These are phyloP conservation scores for Telmatochromis sp. DNA, from an alignment of 2,113 vertebrate species.

Conservation along the genomic window DNA sequence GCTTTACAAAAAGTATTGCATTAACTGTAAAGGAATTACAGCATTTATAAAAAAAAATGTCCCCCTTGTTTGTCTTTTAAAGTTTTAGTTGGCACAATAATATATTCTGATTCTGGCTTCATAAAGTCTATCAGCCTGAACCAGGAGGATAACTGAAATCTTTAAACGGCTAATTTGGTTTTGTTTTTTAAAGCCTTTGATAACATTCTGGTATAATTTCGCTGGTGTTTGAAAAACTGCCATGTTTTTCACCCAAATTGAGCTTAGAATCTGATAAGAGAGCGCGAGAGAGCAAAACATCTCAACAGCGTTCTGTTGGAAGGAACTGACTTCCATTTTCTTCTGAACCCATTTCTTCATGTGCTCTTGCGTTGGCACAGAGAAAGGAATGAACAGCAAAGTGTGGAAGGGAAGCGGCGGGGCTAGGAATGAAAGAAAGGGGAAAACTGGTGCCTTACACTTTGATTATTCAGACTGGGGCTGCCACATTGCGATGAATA, in stretches of 20 bases:
- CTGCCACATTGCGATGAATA: conserved; percentile 58
- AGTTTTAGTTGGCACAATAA: not conserved
- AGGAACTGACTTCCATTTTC: not conserved
- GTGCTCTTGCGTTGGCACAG: not conserved
- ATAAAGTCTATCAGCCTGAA: not conserved
- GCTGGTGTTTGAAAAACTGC: conserved; percentile 1
- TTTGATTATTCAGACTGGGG: conserved; percentile 39
- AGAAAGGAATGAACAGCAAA: not conserved
- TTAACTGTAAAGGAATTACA: not conserved
- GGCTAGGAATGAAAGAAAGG: conserved; percentile 6
- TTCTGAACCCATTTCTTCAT: not conserved
- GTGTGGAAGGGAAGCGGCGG: not conserved
- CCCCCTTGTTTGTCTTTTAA: not conserved
- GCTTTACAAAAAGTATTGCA: not conserved
- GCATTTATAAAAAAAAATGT: not conserved
- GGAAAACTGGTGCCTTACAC: conserved; percentile 37
- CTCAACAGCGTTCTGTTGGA: not conserved
- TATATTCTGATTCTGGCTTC: not conserved
- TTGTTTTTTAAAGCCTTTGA: not conserved
- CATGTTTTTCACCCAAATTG: conserved; percentile 11
- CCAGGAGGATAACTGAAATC: not conserved
- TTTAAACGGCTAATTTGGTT: not conserved
- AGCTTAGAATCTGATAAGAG: conserved; percentile 38
- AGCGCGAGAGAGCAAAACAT: conserved; percentile 1
- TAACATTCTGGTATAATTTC: not conserved